These are phyloP conservation scores for Melolontha melolontha DNA, from an alignment of 2,888 invertebrate species.

Conservation along the genomic window DNA sequence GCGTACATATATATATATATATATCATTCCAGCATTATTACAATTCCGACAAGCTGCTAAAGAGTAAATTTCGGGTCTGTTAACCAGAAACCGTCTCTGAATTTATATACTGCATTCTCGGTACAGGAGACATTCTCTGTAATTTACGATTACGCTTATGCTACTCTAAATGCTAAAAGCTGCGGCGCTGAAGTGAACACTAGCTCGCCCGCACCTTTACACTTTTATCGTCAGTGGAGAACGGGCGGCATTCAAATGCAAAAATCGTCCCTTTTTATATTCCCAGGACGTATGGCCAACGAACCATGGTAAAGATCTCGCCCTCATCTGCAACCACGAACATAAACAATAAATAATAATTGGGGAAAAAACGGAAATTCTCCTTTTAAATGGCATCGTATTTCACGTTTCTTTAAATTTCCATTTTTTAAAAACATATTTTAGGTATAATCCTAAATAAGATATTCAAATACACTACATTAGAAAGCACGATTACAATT, in stretches of 20 bases:
- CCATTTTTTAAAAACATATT: background rate
- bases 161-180: conserved; percentile 33
- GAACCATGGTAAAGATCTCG: background rate
- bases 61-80: conserved; percentile 31
- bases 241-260: conserved; percentile 32
- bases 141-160: conserved; percentile 28
- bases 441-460: conserved; percentile 4
- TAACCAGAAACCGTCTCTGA: conserved; percentile 31
- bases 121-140: conserved; percentile 25
- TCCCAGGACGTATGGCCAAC: conserved; percentile 18
- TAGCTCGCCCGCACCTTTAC: conserved; percentile 8
- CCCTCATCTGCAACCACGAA: conserved; percentile 17
- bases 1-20: too few relatives aligned
- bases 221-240: conserved; percentile 11
- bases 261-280: conserved; percentile 33
- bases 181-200: conserved; percentile 13
- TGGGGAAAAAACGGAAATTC: conserved; percentile 7
- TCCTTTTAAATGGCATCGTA: conserved; percentile 6
- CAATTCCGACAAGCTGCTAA: conserved; percentile 37
- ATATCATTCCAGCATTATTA: conserved; percentile 25
- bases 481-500: too few relatives aligned
- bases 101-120: conserved; percentile 35
- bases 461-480: too few relatives aligned
- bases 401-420: conserved; percentile 6
- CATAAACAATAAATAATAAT: conserved; percentile 37